Percentiles rank a stretch among this genome's conserved stretches.
Conservation (phyloP, 2,888 invertebrate species). For the Brenthis daphne region DNA sequence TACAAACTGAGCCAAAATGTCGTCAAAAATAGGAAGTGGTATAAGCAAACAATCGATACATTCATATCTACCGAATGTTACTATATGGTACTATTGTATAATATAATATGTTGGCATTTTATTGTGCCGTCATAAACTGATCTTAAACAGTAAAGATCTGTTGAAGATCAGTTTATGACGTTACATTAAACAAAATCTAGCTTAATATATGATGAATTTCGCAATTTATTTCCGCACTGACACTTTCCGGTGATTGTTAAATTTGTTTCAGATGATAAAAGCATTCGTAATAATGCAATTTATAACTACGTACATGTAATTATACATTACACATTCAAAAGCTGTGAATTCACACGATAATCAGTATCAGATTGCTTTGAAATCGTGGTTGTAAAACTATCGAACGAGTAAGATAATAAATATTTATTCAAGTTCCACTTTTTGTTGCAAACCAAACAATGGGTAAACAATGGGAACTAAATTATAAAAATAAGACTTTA, state of each 20-base stretch:
- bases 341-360: conserved; percentile 18
- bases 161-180: too few species aligned
- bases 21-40: too few species aligned
- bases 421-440: conserved; percentile 15
- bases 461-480: too few species aligned
- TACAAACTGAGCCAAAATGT: too few species aligned
- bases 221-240: conserved; percentile 5
- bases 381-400: conserved; percentile 14
- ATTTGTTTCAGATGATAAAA: conserved; percentile 13
- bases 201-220: not conserved
- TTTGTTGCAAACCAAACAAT: not conserved
- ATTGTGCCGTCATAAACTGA: not conserved
- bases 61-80: not conserved
- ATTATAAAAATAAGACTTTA: too few species aligned
- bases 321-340: conserved; percentile 11
- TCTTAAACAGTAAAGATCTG: too few species aligned
- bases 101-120: conserved; percentile 8
- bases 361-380: conserved; percentile 18
- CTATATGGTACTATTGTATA: not conserved
- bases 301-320: conserved; percentile 7
- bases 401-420: conserved; percentile 8
- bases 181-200: too few species aligned
- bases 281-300: conserved; percentile 12
- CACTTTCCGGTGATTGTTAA: conserved; percentile 19
- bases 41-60: not conserved